A percentile compares a stretch with the other conserved stretches of the same genome.
Conservation (phyloP, 2,888 invertebrate genomes). For the Drosophila pseudotakahashii region DNA sequence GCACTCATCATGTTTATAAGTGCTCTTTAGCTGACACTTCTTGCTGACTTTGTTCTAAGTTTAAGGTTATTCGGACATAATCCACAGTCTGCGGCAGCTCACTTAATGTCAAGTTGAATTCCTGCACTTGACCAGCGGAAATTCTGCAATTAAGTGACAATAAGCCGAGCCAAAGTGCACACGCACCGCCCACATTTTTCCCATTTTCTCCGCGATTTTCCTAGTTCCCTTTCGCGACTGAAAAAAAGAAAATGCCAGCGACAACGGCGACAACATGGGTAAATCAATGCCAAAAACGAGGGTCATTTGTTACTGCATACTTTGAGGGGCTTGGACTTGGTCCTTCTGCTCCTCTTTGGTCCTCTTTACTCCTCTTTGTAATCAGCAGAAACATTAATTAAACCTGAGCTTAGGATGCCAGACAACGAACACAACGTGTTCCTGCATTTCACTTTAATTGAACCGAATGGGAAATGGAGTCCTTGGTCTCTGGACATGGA, state of each 20-base stretch:
- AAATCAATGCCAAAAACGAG: constrained; percentile 71
- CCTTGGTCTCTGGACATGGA: constrained; percentile 10
- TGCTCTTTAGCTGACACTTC: constrained; percentile 17
- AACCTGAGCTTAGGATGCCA: constrained; percentile 48
- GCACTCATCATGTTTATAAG: constrained; percentile 19
- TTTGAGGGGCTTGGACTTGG: constrained; percentile 13
- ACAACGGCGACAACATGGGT: constrained; percentile 29
- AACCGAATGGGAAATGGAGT: constrained; percentile 17
- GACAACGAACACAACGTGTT: constrained; percentile 62
- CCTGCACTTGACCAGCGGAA: constrained; percentile 62
- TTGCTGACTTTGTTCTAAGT: constrained; percentile 4
- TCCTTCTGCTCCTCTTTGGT: constrained; percentile 14
- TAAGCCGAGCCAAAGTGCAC: constrained; percentile 66
- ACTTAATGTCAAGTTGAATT: constrained; percentile 47
- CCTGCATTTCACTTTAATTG: constrained; percentile 45
- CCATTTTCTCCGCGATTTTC: constrained; percentile 23
- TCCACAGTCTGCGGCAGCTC: constrained; percentile 13
- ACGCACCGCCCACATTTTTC: constrained; percentile 40
- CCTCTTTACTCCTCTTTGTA: constrained; percentile 31
- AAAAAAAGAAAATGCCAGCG: constrained; percentile 21
- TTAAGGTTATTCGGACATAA: constrained; percentile 26
- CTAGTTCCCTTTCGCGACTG: neutral
- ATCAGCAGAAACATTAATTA: constrained; percentile 74
- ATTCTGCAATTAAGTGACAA: constrained; percentile 71
- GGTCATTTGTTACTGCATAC: constrained; percentile 54